Base-by-base conservation (phyloP, 2,113 vertebrate genomes). In the Macroglossus sobrinus region DNA sequence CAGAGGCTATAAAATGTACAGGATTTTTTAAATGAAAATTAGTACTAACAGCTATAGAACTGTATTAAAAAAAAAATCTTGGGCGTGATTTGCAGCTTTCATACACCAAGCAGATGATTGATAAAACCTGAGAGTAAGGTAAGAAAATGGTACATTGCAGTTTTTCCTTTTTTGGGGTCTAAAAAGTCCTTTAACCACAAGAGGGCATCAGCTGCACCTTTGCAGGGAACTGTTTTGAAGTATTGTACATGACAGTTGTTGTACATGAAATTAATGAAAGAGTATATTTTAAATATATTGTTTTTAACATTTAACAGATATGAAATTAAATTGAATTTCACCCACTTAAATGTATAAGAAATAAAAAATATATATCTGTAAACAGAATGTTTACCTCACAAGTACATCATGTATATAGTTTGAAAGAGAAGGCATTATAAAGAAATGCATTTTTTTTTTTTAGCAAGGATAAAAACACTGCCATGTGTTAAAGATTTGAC, bases 231-330 rank as follows among this genome's bases (percentile, higher is more conserved):
- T 97, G 89, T 98, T 98, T 97, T 93, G 30, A 96, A 90, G 96
- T 97, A 96, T 95, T 97, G 95, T 98, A 98, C 87, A 72, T 94
- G 97, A 97, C 53, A 97, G 96, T 96, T 97, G 96, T 96, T 97
- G 97, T 98, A 97, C 92, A 84, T 97, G 97, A 98, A 97, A 98
- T 97, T 97, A 98, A 98, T 81, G 97, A 97, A 59, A 98, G 96
- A 98, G 93, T 99, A 97, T 99, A 98, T 99, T 99, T 99, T 98
- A 98, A 98, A 98, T 98, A 98, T 69, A 96, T 97, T 97, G 96
- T 96, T 98, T 98, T 98, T 98, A 98, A 96, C 97, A 97, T 92
- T 97, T 97, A 98, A 74, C 88, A 91, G 79, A 95, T 94, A 97
- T 94, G 75, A 96, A 95, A 96, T 97, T 95, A 97, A 97, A 87